These are phyloP conservation scores for Perccottus glenii DNA, from an alignment of 2,113 vertebrate species.

Conservation along the genomic window DNA sequence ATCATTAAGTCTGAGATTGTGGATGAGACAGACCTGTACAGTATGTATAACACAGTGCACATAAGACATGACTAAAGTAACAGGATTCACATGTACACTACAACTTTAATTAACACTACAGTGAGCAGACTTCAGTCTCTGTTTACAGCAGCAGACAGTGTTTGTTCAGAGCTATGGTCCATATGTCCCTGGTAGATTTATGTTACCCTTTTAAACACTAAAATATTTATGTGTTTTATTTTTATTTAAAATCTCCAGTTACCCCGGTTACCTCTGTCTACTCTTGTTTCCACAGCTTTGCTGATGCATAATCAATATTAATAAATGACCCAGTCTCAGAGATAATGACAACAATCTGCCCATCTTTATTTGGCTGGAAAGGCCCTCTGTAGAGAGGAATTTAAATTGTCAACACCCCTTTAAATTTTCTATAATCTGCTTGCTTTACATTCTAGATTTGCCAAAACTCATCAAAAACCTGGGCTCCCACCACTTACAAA, in stretches of 20 bases:
- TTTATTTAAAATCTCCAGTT: slow-evolving; percentile 10
- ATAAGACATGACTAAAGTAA: not conserved
- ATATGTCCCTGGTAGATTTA: too few relatives aligned
- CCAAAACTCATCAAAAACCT: not conserved
- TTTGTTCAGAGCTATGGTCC: slow-evolving; percentile 17
- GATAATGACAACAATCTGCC: slow-evolving; percentile 69
- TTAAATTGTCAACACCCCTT: slow-evolving; percentile 32
- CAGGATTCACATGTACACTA: slow-evolving; percentile 17
- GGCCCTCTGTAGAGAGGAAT: slow-evolving; percentile 19
- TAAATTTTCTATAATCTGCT: slow-evolving; percentile 22
- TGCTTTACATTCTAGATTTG: slow-evolving; percentile 7
- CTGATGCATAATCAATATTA: slow-evolving; percentile 58
- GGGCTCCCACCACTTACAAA: slow-evolving; percentile 1
- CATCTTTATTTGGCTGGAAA: slow-evolving; percentile 62
- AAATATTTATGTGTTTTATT: not conserved
- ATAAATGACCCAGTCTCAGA: slow-evolving; percentile 47
- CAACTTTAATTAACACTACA: slow-evolving; percentile 10
- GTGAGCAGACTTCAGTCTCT: slow-evolving; percentile 23
- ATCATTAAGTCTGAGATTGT: slow-evolving; percentile 95
- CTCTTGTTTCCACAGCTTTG: slow-evolving; percentile 21
- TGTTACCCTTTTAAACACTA: not conserved
- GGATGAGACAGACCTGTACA: slow-evolving; percentile 96
- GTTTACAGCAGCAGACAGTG: slow-evolving; percentile 19
- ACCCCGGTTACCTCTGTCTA: slow-evolving; percentile 12
- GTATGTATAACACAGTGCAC: slow-evolving; percentile 78